Conservation (phyloP, 1,140 invertebrate genomes). For the Pseudomyrmex pallidus region DNA sequence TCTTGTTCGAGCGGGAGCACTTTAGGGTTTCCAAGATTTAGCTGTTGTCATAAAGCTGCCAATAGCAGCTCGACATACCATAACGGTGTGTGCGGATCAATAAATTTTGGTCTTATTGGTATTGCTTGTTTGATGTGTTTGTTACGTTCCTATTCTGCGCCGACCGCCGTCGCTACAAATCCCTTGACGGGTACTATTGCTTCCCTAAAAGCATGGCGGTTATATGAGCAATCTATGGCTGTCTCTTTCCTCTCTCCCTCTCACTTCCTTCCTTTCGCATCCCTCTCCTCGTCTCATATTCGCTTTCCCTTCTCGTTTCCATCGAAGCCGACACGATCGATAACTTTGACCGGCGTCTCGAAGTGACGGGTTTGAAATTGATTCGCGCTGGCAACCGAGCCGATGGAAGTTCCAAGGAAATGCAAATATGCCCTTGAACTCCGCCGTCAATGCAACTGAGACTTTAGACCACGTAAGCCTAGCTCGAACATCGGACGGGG, state of each 20-base stretch:
- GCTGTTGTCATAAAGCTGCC: slow-evolving; percentile 15
- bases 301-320: slow-evolving; percentile 5
- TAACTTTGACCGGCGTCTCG: slow-evolving; percentile 38
- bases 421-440: slow-evolving; percentile 55
- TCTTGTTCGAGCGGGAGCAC: background rate
- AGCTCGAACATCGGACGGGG: slow-evolving; percentile 14
- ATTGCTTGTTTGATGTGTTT: slow-evolving; percentile 38
- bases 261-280: background rate
- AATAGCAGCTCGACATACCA: background rate
- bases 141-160: slow-evolving; percentile 25
- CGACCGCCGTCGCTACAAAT: slow-evolving; percentile 33
- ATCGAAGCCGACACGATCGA: slow-evolving; percentile 42
- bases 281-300: slow-evolving; percentile 1
- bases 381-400: slow-evolving; percentile 39
- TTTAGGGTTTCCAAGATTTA: background rate
- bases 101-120: slow-evolving; percentile 31
- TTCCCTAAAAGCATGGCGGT: slow-evolving; percentile 32
- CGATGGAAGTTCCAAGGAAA: slow-evolving; percentile 47
- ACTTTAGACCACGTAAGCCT: slow-evolving; percentile 46
- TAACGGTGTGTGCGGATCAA: slow-evolving; percentile 19
- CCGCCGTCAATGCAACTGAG: slow-evolving; percentile 26
- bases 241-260: slow-evolving; percentile 14
- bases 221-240: slow-evolving; percentile 35
- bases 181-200: slow-evolving; percentile 30
- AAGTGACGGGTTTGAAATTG: slow-evolving; percentile 55